A percentile compares a stretch with the other conserved stretches of the same genome.
These are phyloP conservation scores for Pissodes strobi DNA, from an alignment of 1,140 invertebrate species.

Conservation along the genomic window DNA sequence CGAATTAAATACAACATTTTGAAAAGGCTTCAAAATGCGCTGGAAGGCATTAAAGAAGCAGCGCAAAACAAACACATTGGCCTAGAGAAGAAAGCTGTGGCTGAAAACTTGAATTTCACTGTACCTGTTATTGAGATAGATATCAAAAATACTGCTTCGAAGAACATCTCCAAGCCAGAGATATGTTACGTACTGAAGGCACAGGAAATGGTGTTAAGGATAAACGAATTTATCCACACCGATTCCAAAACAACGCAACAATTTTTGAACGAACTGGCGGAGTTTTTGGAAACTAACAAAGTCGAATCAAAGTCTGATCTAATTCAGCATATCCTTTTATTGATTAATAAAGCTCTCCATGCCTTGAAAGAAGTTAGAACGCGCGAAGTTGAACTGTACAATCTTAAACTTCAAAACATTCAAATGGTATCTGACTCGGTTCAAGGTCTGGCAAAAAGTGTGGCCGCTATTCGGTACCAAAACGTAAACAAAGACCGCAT, in stretches of 20 bases:
- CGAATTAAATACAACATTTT: neutral
- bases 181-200: neutral
- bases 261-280: conserved; percentile 3
- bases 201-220: neutral
- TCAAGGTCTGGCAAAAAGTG: conserved; percentile 42
- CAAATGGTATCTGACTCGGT: conserved; percentile 41
- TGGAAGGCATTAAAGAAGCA: conserved; percentile 2
- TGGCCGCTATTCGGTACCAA: conserved; percentile 46
- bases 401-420: conserved; percentile 38
- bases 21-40: neutral
- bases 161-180: neutral
- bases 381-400: conserved; percentile 27
- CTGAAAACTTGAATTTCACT: conserved; percentile 24
- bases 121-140: conserved; percentile 25
- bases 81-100: conserved; percentile 22
- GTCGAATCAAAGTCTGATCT: neutral
- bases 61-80: neutral
- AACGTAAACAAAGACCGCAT: conserved; percentile 39
- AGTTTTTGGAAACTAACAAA: conserved; percentile 23
- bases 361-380: conserved; percentile 36
- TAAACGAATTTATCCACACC: conserved; percentile 8
- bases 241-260: conserved; percentile 1
- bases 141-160: neutral
- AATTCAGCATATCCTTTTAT: neutral
- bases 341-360: conserved; percentile 23